phyloP scores from a whole-genome alignment of 2,888 invertebrate species.

The Digitonthophagus gazella region DNA sequence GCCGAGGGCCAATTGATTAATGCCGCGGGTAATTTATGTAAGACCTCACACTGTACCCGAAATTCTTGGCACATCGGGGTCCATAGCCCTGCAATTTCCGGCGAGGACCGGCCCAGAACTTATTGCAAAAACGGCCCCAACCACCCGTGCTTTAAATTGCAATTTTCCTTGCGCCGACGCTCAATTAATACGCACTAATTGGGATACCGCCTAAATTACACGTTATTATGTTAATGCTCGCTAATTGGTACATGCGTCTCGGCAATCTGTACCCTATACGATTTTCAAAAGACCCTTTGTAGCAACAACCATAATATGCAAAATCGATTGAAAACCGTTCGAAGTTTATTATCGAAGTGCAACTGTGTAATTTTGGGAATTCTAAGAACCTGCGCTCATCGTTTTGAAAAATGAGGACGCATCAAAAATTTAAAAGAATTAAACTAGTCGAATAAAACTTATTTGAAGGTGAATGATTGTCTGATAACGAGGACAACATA shows the following conservation, averaged over 20 bases:
- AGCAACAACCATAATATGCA: not conserved
- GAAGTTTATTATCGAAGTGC: not conserved
- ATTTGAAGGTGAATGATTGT: no score
- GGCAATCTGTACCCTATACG: not conserved
- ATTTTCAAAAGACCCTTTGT: not conserved
- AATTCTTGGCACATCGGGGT: slow-evolving; percentile 13
- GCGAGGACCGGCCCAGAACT: slow-evolving; percentile 2
- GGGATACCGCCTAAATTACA: slow-evolving; percentile 12
- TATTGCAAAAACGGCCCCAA: slow-evolving; percentile 8
- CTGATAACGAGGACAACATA: no score
- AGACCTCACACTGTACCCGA: slow-evolving; percentile 16
- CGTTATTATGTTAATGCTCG: slow-evolving; percentile 18
- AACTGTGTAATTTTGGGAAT: not conserved
- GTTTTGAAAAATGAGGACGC: no score
- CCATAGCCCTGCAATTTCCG: slow-evolving; percentile 4
- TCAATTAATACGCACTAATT: slow-evolving; percentile 20
- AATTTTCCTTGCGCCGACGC: slow-evolving; percentile 4
- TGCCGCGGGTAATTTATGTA: slow-evolving; percentile 13
- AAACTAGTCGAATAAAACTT: no score
- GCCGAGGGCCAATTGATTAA: slow-evolving; percentile 13
- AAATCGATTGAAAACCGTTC: not conserved
- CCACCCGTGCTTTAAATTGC: slow-evolving; percentile 12
- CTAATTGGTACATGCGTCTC: not conserved
- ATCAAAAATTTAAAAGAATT: no score
- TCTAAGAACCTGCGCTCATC: no score